These are phyloP conservation scores for Drosophila aldrichi DNA, from an alignment of 2,888 invertebrate genomes.

Conservation along the genomic window DNA sequence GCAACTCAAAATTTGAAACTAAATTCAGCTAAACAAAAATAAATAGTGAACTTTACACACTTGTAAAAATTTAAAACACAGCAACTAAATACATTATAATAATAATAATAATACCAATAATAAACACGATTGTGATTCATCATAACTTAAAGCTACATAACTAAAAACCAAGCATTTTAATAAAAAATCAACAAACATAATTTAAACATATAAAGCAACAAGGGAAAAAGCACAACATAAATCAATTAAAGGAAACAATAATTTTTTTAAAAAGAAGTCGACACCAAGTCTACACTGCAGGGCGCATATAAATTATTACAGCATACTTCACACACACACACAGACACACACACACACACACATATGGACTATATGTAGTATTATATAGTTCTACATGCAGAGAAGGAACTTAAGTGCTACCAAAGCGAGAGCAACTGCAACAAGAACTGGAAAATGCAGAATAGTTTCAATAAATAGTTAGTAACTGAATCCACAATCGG, in stretches of 20 bases:
- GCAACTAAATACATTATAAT: constrained; percentile 37
- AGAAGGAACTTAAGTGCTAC: constrained; percentile 46
- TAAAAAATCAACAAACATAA: constrained; percentile 24
- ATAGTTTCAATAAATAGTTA: constrained; percentile 55
- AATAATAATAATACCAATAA: constrained; percentile 22
- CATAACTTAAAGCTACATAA: constrained; percentile 36
- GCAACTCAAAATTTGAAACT: constrained; percentile 64
- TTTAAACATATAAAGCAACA: constrained; percentile 39
- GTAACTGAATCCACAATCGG: constrained; percentile 31
- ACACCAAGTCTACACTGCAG: constrained; percentile 34
- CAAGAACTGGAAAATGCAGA: constrained; percentile 26
- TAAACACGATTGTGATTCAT: constrained; percentile 67
- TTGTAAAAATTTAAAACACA: constrained; percentile 51
- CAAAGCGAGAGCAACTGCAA: constrained; percentile 22
- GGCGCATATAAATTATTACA: constrained; percentile 38
- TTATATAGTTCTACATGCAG: constrained; percentile 6
- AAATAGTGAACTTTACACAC: constrained; percentile 61
- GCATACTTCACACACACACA: constrained; percentile 5
- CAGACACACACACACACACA: constrained; percentile 8
- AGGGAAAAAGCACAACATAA: constrained; percentile 49
- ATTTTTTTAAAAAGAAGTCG: constrained; percentile 50
- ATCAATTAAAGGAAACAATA: constrained; percentile 79
- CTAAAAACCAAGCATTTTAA: constrained; percentile 43
- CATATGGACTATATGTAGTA: constrained; percentile 3
- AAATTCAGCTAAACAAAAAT: constrained; percentile 56